Conservation (phyloP, 2,113 vertebrate genomes). For the Corydoras sp. region DNA sequence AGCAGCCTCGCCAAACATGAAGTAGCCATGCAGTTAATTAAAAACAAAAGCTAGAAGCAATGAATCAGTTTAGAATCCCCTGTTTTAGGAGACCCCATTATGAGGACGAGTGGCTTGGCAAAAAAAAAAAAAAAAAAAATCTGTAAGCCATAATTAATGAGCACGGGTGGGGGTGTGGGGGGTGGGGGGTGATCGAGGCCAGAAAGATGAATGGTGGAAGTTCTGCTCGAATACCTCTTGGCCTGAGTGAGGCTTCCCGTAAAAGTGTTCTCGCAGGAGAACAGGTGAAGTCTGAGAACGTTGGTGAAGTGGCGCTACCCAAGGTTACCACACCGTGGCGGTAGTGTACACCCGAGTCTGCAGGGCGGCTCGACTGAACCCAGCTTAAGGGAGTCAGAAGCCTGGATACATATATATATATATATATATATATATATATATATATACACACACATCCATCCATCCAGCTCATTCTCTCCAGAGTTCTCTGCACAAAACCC, state of each 20-base stretch:
- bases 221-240: constrained; percentile 39
- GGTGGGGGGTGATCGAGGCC: constrained; percentile 31
- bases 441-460: too few relatives aligned
- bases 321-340: constrained; percentile 44
- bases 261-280: neutral
- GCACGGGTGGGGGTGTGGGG: constrained; percentile 20
- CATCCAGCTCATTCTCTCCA: too few relatives aligned
- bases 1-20: constrained; percentile 49
- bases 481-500: neutral
- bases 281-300: neutral
- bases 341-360: constrained; percentile 26
- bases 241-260: constrained; percentile 15
- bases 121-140: neutral
- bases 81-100: constrained; percentile 46
- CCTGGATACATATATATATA: neutral
- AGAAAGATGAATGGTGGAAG: constrained; percentile 54
- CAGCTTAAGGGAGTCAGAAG: neutral
- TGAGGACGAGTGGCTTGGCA: constrained; percentile 36
- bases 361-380: neutral
- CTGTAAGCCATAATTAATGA: constrained; percentile 54
- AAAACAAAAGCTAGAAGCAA: constrained; percentile 72
- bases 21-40: constrained; percentile 72
- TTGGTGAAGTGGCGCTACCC: constrained; percentile 11
- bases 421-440: too few relatives aligned
- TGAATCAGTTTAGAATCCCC: constrained; percentile 62